These are phyloP conservation scores for Riparia riparia DNA, from an alignment of 2,113 vertebrate species.

Conservation along the genomic window DNA sequence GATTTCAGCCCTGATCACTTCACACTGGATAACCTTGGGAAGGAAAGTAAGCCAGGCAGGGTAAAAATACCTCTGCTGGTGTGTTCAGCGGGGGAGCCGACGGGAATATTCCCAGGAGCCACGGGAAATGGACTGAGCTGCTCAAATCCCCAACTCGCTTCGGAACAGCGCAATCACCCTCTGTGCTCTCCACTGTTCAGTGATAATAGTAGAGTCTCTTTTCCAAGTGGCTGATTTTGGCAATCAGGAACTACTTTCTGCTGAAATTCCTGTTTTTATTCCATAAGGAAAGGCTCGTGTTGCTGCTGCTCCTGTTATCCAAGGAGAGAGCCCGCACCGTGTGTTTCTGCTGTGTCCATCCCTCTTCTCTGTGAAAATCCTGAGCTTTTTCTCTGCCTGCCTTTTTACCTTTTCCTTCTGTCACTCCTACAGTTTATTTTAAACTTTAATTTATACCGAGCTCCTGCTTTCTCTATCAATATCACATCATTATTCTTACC, in stretches of 20 bases:
- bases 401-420: conserved; percentile 40
- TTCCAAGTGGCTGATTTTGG: neutral
- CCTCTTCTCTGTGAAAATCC: neutral
- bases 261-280: neutral
- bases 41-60: neutral
- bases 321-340: neutral
- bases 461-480: conserved; percentile 66
- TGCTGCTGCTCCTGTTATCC: neutral
- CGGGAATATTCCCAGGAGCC: neutral
- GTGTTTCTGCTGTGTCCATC: neutral
- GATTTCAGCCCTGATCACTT: conserved; percentile 30
- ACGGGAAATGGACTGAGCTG: neutral
- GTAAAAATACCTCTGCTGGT: neutral
- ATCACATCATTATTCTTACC: conserved; percentile 72
- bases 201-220: neutral
- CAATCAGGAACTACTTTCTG: neutral
- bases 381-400: neutral
- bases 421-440: conserved; percentile 54
- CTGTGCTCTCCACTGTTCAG: neutral
- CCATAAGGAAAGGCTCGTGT: neutral
- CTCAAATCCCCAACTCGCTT: neutral
- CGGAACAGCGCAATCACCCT: neutral
- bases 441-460: conserved; percentile 59
- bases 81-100: neutral
- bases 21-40: neutral